Evolutionary conservation across 53 echinoderm and acorn worm genomes (phyloP).

Genomic region (Crossaster papposus): DNA sequence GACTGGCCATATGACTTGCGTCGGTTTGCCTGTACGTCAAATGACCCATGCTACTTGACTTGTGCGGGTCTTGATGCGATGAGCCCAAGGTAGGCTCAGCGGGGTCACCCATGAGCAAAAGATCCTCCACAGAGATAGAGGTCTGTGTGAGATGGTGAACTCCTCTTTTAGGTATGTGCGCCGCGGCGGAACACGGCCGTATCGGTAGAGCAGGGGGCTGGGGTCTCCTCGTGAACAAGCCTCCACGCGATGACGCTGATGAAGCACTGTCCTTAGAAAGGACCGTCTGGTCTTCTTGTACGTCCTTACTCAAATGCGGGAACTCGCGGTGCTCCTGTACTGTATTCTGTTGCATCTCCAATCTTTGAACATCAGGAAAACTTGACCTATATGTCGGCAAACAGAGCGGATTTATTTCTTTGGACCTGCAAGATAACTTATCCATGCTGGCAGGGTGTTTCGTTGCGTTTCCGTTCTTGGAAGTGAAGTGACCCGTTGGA

Average conservation of each 20-base stretch:
- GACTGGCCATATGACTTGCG: not conserved
- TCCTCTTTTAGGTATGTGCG: conserved; percentile 51
- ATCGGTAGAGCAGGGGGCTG: conserved; percentile 4
- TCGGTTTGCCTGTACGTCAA: not conserved
- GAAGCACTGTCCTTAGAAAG: not conserved
- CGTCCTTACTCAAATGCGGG: not conserved
- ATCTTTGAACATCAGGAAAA: not conserved
- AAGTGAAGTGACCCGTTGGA: not conserved
- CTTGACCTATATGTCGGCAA: not conserved
- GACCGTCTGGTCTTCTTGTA: not conserved
- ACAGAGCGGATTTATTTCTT: not conserved
- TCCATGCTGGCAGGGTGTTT: conserved; percentile 17
- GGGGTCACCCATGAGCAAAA: conserved; percentile 26
- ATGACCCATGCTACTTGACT: conserved; percentile 33
- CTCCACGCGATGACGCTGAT: not conserved
- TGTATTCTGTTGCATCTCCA: not conserved
- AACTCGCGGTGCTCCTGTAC: not conserved
- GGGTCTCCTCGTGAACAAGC: conserved; percentile 13
- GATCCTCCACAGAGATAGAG: conserved; percentile 61
- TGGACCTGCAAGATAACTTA: not conserved
- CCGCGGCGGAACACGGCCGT: conserved; percentile 33
- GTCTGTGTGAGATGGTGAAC: conserved; percentile 20
- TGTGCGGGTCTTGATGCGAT: not conserved
- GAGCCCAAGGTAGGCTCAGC: not conserved
- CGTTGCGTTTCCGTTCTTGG: not conserved